Base-by-base conservation (phyloP, 2,888 invertebrate genomes). In the Adineta ricciae region DNA sequence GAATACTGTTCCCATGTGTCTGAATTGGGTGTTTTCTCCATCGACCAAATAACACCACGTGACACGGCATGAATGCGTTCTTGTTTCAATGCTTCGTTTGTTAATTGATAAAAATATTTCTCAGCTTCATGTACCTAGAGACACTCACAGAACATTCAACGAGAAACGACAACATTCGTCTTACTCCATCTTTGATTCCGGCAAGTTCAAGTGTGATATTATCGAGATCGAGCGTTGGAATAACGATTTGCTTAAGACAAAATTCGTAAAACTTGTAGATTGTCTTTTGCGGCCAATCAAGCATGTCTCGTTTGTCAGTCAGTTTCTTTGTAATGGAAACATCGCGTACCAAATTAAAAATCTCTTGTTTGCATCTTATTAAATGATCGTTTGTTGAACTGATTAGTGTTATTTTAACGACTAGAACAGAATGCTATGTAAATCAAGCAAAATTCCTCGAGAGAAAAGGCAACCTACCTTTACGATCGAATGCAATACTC, bases 1-100 rank as follows among this genome's bases (percentile, higher is more conserved):
- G 78, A 78, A 78, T 78, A 78, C 16, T 78, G 78, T 78, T 78
- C 78, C 78, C 78, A 78, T 41, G 1, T n/a, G 24, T n/a, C 78
- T 5, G 38, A 24, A 2, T 32, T 78, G 1, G 64, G 36, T 32
- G 7, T n/a, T 41, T 11, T 3, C n/a, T 78, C 78, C 38, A 78
- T 41, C 9, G 41, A 78, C 78, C 78, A 78, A 21, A 78, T 9
- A 78, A 78, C 41, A 3, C 41, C 41, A 41, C 78, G 78, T 78
- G 78, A 24, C 14, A 78, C 78, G 2, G 41, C 41, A 9, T 78
- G 78, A 14, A 41, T 78, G 41, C 41, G 78, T 78, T 36, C 78
- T 41, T 38, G 3, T 78, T 78, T 78, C 1, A 78, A 41, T 78
- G 41, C 41, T 41, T 78, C 41, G 14, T 4, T 41, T 32, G n/a